A percentile compares a stretch with the other conserved stretches of the same genome.
phyloP scores from a whole-genome alignment of 2,888 invertebrate genomes.

The Stenotaenia linearis region DNA sequence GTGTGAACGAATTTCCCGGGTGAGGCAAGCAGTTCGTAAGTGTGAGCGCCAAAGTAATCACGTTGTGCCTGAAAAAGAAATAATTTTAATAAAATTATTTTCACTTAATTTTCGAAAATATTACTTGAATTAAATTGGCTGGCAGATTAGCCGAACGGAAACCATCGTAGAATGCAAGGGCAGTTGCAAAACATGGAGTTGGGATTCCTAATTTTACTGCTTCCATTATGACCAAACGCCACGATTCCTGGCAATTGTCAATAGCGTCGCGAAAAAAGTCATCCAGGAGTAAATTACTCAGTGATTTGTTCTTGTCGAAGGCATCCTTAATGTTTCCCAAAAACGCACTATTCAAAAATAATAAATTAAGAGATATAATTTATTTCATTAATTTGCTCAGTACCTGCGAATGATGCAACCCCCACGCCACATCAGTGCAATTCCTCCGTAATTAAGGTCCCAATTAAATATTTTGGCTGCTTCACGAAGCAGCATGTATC shows the following conservation, averaged over 20 bases:
- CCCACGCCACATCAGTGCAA: slow-evolving; percentile 98
- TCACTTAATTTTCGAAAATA: neutral
- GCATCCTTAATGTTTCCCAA: slow-evolving; percentile 88
- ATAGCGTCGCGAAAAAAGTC: slow-evolving; percentile 87
- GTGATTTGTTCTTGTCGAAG: slow-evolving; percentile 77
- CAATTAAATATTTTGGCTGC: slow-evolving; percentile 86
- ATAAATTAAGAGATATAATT: no score
- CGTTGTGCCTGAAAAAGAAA: slow-evolving; percentile 69
- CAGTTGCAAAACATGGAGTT: slow-evolving; percentile 85
- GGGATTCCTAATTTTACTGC: slow-evolving; percentile 74
- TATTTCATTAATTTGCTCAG: slow-evolving; percentile 37
- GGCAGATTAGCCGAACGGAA: slow-evolving; percentile 80
- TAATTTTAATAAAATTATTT: neutral
- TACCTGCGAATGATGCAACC: slow-evolving; percentile 96
- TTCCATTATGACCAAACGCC: slow-evolving; percentile 71
- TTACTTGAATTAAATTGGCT: slow-evolving; percentile 87
- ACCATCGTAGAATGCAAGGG: slow-evolving; percentile 95
- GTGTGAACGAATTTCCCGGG: slow-evolving; percentile 92
- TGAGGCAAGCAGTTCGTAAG: slow-evolving; percentile 79
- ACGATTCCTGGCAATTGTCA: slow-evolving; percentile 68
- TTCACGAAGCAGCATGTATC: slow-evolving; percentile 89
- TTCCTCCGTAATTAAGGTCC: slow-evolving; percentile 95
- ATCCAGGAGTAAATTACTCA: slow-evolving; percentile 82
- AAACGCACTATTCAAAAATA: slow-evolving; percentile 75
- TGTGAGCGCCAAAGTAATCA: slow-evolving; percentile 98